Percentiles rank a stretch among this genome's conserved stretches.
phyloP scores from a whole-genome alignment of 2,113 vertebrate species.

The Helogale parvula region DNA sequence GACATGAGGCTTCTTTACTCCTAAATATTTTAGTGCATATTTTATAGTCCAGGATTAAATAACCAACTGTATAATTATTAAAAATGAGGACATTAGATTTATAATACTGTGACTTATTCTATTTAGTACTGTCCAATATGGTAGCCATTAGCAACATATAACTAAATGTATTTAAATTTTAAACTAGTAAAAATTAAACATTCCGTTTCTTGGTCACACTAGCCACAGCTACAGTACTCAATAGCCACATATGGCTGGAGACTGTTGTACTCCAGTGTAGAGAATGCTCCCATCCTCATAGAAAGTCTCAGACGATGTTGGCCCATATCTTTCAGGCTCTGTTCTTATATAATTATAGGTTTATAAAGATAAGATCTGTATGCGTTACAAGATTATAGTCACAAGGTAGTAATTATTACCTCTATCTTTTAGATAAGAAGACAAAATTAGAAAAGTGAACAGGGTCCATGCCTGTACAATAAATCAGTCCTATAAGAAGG shows the following conservation, averaged over 20 bases:
- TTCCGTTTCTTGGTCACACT: neutral
- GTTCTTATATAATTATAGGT: neutral
- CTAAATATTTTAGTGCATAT: neutral
- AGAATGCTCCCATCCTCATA: neutral
- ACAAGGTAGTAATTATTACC: neutral
- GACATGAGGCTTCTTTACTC: neutral
- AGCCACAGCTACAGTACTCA: neutral
- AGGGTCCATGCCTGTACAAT: neutral
- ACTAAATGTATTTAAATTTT: neutral
- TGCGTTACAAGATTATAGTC: neutral
- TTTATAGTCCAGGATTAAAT: conserved; percentile 30
- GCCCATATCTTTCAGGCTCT: neutral
- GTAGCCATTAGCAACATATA: neutral
- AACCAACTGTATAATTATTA: neutral
- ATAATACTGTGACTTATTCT: neutral
- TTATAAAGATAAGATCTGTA: neutral
- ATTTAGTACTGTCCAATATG: neutral
- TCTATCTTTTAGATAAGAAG: neutral
- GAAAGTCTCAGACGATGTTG: neutral
- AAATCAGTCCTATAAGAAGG: neutral
- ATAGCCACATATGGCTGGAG: too few relatives aligned
- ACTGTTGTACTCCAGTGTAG: neutral
- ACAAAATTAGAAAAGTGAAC: conserved; percentile 1
- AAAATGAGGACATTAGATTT: conserved; percentile 2
- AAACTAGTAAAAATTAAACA: conserved; percentile 24